Evolutionary conservation across 2,113 vertebrate genomes (phyloP), one percentile per base, ranked within the genome.

Genomic region (Callaeas wilsoni): DNA sequence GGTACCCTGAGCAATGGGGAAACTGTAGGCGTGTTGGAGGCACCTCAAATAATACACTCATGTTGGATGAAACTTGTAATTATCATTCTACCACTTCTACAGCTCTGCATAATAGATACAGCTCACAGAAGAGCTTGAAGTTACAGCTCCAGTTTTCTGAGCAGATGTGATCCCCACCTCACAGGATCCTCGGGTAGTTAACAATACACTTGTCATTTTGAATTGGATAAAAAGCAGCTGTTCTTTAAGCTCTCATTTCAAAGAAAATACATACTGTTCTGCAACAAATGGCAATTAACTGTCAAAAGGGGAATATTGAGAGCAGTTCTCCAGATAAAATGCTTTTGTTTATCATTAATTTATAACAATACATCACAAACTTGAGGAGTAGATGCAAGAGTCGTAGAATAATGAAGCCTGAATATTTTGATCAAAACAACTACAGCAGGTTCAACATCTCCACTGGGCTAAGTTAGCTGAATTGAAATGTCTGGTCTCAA

Each of bases 401-500:
- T 83, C 35, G 7, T 30, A 42, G 49, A 78, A 96, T 65, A 89
- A 93, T 83, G 92, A 87, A 92, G 84, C 75, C 84, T 96, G 96
- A 97, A 94, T 97, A 97, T 95, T 97, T 93, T 84, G 93, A 97
- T 96, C 74, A 90, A 92, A 98, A 93, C 73, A 94, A 85, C 67
- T 90, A 37, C 39, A 87, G 85, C 94, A 95, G 68, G 91, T 95
- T 96, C 95, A 97, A 88, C 52, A 83, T 96, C 94, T 97, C 96
- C 94, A 93, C 93, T 94, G 96, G 91, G 91, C 94, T 92, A 80
- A 93, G 84, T 69, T 89, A 91, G 88, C 94, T 93, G 96, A 94
- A 98, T 97, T 96, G 96, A 98, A 97, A 97, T 93, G 88, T 97
- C 96, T 97, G 92, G 70, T 97, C 96, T 96, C 97, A 95, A 92